Percentiles rank a stretch among this genome's conserved stretches.
These are phyloP conservation scores for Odontocolon sp. DNA, from an alignment of 2,888 invertebrate species.

Conservation along the genomic window DNA sequence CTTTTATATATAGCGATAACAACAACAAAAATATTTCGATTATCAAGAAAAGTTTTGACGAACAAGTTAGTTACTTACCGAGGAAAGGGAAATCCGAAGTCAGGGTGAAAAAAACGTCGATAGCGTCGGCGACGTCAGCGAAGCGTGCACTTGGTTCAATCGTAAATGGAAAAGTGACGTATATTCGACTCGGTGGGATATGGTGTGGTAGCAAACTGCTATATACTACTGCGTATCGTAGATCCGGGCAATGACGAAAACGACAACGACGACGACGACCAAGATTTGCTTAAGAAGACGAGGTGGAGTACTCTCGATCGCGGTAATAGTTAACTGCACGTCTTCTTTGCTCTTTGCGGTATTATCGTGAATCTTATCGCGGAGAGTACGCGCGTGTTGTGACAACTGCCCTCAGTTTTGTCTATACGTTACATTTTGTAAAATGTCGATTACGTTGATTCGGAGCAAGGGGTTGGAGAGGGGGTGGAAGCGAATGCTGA, in stretches of 20 bases:
- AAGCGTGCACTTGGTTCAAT: constrained; percentile 52
- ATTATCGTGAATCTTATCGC: background rate
- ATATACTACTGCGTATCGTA: background rate
- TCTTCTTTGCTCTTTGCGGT: background rate
- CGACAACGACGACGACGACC: background rate
- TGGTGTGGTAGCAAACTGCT: background rate
- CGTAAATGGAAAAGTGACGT: constrained; percentile 56
- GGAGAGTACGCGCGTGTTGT: background rate
- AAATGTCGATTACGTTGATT: constrained; percentile 8
- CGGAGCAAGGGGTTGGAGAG: background rate
- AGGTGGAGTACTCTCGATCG: too few relatives aligned
- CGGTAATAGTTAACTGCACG: background rate
- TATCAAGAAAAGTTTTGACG: too few relatives aligned
- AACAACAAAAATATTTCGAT: too few relatives aligned
- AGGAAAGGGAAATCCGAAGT: background rate
- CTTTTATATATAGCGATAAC: too few relatives aligned
- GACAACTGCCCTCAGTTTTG: background rate
- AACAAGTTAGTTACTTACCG: too few relatives aligned
- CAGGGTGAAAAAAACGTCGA: background rate
- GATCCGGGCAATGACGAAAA: background rate
- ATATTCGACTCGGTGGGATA: background rate
- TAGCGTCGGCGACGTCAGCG: background rate
- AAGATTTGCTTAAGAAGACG: too few relatives aligned
- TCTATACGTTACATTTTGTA: constrained; percentile 3
- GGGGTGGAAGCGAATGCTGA: background rate